Conservation (phyloP, 2,888 invertebrate species). For the Callinectes sapidus region DNA sequence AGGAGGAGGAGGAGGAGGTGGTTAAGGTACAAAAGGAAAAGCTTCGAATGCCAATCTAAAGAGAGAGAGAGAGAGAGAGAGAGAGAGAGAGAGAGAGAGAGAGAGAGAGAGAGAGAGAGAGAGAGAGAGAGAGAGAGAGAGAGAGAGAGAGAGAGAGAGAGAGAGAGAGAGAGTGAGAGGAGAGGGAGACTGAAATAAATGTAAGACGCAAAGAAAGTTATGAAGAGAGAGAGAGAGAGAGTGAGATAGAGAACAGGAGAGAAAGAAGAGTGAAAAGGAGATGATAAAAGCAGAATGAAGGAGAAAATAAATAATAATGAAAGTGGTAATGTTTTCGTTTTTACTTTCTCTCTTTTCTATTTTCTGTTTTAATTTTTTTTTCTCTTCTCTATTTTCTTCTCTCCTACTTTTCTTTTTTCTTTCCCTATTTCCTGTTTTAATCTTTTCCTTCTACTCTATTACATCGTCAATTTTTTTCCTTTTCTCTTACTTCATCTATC, state of each 20-base stretch:
- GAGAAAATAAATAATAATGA: neutral
- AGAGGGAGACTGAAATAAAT: neutral
- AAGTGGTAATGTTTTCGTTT: neutral
- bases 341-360: too few species aligned
- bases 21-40: neutral
- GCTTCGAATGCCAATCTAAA: too few species aligned
- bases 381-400: too few species aligned
- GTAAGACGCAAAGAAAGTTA: neutral
- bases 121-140: slow-evolving; percentile 13
- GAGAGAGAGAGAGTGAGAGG: neutral
- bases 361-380: too few species aligned
- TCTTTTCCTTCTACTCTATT: neutral
- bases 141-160: neutral
- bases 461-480: neutral
- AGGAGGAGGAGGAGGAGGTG: slow-evolving; percentile 9
- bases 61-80: slow-evolving; percentile 7
- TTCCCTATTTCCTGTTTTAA: too few species aligned
- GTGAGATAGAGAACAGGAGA: too few species aligned
- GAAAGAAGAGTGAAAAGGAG: neutral
- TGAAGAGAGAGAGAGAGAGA: neutral
- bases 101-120: slow-evolving; percentile 15
- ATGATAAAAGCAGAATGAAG: neutral
- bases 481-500: neutral
- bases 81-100: neutral
- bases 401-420: too few species aligned